Percentiles rank a stretch among this genome's conserved stretches.
Conservation (phyloP, 1,140 invertebrate species). For the Papilio machaon region DNA sequence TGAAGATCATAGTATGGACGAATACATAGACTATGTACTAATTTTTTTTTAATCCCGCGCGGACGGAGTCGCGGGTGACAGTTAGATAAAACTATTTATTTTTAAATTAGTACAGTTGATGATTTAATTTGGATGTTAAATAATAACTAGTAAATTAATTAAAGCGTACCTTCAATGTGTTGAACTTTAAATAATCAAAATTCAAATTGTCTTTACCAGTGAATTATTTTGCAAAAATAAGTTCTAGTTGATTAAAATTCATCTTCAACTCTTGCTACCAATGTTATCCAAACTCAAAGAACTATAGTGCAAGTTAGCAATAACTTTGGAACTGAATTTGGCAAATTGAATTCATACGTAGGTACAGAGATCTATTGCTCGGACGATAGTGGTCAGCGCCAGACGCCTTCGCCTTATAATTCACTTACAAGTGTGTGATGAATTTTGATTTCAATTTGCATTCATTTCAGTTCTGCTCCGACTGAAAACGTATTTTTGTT, state of each 20-base stretch:
- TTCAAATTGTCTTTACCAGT: neutral
- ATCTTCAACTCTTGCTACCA: slow-evolving; percentile 34
- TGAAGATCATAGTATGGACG: too few relatives aligned
- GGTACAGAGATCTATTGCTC: slow-evolving; percentile 44
- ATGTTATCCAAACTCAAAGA: slow-evolving; percentile 36
- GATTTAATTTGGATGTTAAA: too few relatives aligned
- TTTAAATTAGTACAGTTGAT: too few relatives aligned
- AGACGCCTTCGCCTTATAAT: slow-evolving; percentile 48
- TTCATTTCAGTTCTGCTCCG: slow-evolving; percentile 33
- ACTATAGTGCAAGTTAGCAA: slow-evolving; percentile 36
- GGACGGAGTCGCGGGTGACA: too few relatives aligned
- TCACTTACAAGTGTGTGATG: slow-evolving; percentile 59
- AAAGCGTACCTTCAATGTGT: neutral
- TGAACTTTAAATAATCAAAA: neutral
- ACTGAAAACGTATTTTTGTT: slow-evolving; percentile 31
- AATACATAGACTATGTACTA: too few relatives aligned
- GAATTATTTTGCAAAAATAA: slow-evolving; percentile 15
- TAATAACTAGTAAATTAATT: neutral
- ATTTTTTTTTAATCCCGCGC: too few relatives aligned
- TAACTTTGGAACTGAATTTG: slow-evolving; percentile 43
- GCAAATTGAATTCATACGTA: slow-evolving; percentile 47
- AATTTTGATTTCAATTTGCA: slow-evolving; percentile 60
- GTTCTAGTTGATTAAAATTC: slow-evolving; percentile 3
- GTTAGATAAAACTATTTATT: too few relatives aligned
- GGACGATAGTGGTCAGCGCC: slow-evolving; percentile 38